Base-by-base conservation (phyloP, 2,113 vertebrate species). In the Antechinus stuartii region DNA sequence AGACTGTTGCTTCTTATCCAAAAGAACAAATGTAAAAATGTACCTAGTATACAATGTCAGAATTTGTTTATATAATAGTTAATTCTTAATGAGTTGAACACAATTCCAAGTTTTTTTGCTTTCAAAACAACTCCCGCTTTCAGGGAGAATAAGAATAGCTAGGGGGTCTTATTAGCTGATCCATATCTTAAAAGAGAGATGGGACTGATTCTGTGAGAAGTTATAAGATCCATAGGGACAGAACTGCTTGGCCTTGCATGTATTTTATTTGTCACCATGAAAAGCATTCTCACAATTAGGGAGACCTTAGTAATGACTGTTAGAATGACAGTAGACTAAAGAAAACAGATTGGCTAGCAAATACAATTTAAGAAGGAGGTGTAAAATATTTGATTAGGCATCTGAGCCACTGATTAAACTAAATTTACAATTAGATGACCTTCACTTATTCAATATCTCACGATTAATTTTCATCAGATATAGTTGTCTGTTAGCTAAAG, bases 401-500 rank as follows among this genome's bases (percentile, higher is more conserved):
- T 42, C 30, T 76, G 54, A 90, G 47, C 76, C 14, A 61, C 26
- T 95, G 50, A 92, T 95, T 57, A 95, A 96, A 76, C 25, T 49
- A 53, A 53, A 94, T 11, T 46, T 47, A 3, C 57, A 90, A 95
- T 95, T 95, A 55, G 47, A 0, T 91, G 96, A 94, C 35, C 54
- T 95, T 90, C 90, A 92, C 30, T 93, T 96, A 93, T 90, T 94
- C 91, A 92, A 11, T 92, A 57, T 27, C 53, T 94, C 91, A 93
- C n/a, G 52, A 95, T 93, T 84, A 91, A 95, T 96, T 95, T 95
- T 94, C 95, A 95, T 61, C 91, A 92, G 54, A 84, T 26, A n/a
- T 89, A 92, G 91, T 89, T 96, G 25, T 61, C 92, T 47, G 47
- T 47, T 47, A 4, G 42, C 42, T 42, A 42, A 42, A 42, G 42